phyloP scores from a whole-genome alignment of 2,797 vertebrate species.

The Scomberomorus guttatus region DNA sequence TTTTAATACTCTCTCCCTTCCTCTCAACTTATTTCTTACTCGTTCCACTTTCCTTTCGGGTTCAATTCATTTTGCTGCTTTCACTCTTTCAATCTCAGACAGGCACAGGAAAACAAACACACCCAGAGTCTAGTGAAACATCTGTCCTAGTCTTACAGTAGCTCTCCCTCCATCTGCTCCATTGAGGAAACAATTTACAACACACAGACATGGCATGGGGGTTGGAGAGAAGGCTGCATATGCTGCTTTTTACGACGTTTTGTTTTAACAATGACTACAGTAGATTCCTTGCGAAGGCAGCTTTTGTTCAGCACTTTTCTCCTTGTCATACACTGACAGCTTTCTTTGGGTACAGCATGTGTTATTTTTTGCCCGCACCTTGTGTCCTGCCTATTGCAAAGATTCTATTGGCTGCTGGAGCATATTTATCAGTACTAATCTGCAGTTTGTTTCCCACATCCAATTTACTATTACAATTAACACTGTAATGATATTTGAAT shows the following conservation, averaged over 20 bases:
- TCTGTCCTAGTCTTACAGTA: slow-evolving; percentile 55
- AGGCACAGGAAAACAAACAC: slow-evolving; percentile 30
- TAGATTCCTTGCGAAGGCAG: background rate
- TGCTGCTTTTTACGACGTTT: slow-evolving; percentile 55
- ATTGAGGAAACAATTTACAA: slow-evolving; percentile 46
- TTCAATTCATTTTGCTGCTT: slow-evolving; percentile 20
- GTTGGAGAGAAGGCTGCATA: slow-evolving; percentile 21
- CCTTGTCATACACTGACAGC: slow-evolving; percentile 2
- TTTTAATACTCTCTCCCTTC: slow-evolving; percentile 10
- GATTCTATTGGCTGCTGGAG: background rate
- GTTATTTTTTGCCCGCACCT: slow-evolving; percentile 10
- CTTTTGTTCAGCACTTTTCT: slow-evolving; percentile 12
- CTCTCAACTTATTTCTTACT: slow-evolving; percentile 19
- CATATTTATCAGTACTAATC: slow-evolving; percentile 6
- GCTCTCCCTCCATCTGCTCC: slow-evolving; percentile 64
- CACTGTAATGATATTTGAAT: slow-evolving; percentile 10
- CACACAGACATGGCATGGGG: background rate
- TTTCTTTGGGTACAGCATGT: background rate
- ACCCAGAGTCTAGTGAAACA: slow-evolving; percentile 54
- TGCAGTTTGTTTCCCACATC: slow-evolving; percentile 7
- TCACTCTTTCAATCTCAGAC: slow-evolving; percentile 11
- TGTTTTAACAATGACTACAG: slow-evolving; percentile 26
- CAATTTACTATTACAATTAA: slow-evolving; percentile 1
- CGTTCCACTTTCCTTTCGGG: slow-evolving; percentile 7
- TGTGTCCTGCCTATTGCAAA: background rate